Conservation (phyloP, 2,888 invertebrate genomes). For the Dasysyrphus tricinctus region DNA sequence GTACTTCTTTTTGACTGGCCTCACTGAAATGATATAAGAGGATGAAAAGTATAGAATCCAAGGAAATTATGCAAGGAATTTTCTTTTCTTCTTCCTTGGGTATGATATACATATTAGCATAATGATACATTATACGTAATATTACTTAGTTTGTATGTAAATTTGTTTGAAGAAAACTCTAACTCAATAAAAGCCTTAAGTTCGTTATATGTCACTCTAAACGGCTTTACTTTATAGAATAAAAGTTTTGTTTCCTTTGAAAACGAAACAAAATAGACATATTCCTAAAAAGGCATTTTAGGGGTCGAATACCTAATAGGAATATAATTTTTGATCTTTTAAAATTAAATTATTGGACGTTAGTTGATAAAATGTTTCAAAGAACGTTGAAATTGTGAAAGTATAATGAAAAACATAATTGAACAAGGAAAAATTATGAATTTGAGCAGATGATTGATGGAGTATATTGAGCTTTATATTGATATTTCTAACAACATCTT, state of each 20-base stretch:
- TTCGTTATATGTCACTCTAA: neutral
- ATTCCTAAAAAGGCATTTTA: neutral
- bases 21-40: neutral
- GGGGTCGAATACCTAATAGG: neutral
- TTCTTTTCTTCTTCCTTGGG: neutral
- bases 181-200: neutral
- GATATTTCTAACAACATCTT: too few relatives aligned
- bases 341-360: neutral
- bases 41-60: neutral
- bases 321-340: neutral
- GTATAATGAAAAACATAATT: neutral
- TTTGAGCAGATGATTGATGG: neutral
- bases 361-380: neutral
- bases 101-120: conserved; percentile 29
- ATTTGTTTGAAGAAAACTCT: neutral
- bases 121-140: conserved; percentile 34
- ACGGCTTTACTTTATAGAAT: neutral
- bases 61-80: conserved; percentile 30
- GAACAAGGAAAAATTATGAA: neutral
- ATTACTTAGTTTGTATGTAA: conserved; percentile 10
- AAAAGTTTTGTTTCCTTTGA: neutral
- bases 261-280: neutral
- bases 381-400: neutral
- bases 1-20: neutral
- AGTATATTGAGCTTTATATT: too few relatives aligned